Percentiles rank a stretch among this genome's conserved stretches.
Evolutionary conservation across 2,888 invertebrate genomes (phyloP).

Genomic region (Pristionchus arcanus): DNA sequence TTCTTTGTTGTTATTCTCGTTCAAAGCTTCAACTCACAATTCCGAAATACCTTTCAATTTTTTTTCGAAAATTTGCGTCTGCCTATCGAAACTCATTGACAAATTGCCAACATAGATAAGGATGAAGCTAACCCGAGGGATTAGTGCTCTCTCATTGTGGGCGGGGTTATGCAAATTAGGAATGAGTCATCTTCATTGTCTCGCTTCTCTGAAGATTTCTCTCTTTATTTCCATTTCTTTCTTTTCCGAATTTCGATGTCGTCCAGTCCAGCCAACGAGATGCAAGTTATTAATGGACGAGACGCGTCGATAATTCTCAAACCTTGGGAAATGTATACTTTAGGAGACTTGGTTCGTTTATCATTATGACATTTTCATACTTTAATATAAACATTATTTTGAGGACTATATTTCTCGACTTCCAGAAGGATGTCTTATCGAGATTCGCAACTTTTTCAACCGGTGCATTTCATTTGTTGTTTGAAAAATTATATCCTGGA

Average conservation of each 20-base stretch:
- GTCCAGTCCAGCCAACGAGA: not conserved
- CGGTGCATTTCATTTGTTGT: not conserved
- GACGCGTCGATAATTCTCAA: no score
- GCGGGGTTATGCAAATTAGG: not conserved
- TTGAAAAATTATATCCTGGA: no score
- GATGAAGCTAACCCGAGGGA: no score
- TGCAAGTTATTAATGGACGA: not conserved
- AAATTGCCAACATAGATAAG: no score
- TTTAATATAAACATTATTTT: not conserved
- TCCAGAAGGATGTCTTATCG: not conserved
- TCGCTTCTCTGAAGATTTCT: not conserved
- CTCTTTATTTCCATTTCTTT: not conserved
- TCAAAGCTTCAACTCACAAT: no score
- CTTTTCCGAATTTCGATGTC: not conserved
- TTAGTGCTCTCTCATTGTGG: not conserved
- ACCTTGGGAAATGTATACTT: not conserved
- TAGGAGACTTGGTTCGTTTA: not conserved
- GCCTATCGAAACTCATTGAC: no score
- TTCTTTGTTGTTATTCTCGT: no score
- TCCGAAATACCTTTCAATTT: no score
- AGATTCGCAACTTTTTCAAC: not conserved
- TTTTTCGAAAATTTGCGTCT: no score
- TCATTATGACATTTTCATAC: not conserved
- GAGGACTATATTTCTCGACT: not conserved
- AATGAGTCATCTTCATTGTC: not conserved